These are phyloP conservation scores for Ceratoteleas bidentatus DNA, from an alignment of 1,140 invertebrate species.

Conservation along the genomic window DNA sequence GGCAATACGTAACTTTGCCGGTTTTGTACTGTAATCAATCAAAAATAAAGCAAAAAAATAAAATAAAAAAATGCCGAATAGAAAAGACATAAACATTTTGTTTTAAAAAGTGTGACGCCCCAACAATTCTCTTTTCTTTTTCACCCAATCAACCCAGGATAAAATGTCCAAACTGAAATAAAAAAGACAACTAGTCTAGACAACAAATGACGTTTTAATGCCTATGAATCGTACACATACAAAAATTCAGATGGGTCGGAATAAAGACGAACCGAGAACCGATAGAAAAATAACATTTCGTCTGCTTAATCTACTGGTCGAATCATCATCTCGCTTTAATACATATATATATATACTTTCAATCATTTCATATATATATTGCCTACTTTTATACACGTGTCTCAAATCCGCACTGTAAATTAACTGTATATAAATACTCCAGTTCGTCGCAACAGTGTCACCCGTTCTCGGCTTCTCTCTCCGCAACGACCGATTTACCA, in stretches of 20 bases:
- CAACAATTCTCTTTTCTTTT: too few species aligned
- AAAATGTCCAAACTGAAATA: too few species aligned
- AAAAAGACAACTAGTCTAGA: too few species aligned
- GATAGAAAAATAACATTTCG: constrained; percentile 55
- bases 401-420: constrained; percentile 47
- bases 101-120: too few species aligned
- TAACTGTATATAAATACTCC: constrained; percentile 54
- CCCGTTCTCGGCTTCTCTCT: constrained; percentile 23
- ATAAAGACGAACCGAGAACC: constrained; percentile 43
- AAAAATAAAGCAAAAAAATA: too few species aligned
- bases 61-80: too few species aligned
- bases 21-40: too few species aligned
- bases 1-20: too few species aligned
- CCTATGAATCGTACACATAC: constrained; percentile 49
- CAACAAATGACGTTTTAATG: constrained; percentile 50
- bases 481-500: background rate
- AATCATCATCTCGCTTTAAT: constrained; percentile 16
- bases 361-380: constrained; percentile 44
- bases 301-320: constrained; percentile 38
- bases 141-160: too few species aligned
- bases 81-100: too few species aligned
- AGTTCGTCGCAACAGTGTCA: constrained; percentile 39
- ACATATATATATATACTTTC: constrained; percentile 20
- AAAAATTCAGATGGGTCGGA: constrained; percentile 46
- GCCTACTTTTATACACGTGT: constrained; percentile 56